These are phyloP conservation scores for Hetaerina titia DNA, from an alignment of 2,888 invertebrate species.

Conservation along the genomic window DNA sequence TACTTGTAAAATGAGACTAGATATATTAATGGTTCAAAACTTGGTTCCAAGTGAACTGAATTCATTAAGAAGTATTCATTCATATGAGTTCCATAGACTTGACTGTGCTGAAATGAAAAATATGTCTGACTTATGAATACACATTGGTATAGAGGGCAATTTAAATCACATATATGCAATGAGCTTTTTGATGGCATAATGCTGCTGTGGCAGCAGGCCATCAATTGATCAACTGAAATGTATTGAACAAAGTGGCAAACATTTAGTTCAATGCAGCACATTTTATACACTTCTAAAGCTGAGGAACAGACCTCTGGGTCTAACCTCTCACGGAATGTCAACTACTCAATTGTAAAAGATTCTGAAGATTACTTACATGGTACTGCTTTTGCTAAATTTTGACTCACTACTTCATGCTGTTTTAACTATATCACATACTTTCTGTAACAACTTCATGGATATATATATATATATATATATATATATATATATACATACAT, in stretches of 20 bases:
- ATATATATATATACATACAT: too few relatives aligned
- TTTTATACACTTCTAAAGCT: not conserved
- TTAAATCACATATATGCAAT: not conserved
- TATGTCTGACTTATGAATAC: not conserved
- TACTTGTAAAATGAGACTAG: conserved; percentile 15
- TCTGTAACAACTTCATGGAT: not conserved
- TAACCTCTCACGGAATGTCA: not conserved
- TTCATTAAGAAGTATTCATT: not conserved
- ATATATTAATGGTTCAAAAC: not conserved
- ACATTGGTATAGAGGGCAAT: not conserved
- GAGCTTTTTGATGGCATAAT: not conserved
- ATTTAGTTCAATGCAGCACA: not conserved
- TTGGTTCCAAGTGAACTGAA: not conserved
- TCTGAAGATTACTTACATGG: not conserved
- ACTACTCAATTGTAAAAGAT: not conserved
- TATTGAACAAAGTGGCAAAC: not conserved
- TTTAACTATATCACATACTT: not conserved
- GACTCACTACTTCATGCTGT: not conserved
- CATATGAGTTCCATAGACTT: not conserved
- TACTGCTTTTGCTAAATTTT: not conserved
- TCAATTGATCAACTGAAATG: not conserved
- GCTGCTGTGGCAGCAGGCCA: not conserved
- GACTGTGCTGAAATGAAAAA: not conserved
- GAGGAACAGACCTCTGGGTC: not conserved
- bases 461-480: too few relatives aligned